Evolutionary conservation across 2,797 vertebrate genomes (phyloP).

Genomic region (Lagodon rhomboides): DNA sequence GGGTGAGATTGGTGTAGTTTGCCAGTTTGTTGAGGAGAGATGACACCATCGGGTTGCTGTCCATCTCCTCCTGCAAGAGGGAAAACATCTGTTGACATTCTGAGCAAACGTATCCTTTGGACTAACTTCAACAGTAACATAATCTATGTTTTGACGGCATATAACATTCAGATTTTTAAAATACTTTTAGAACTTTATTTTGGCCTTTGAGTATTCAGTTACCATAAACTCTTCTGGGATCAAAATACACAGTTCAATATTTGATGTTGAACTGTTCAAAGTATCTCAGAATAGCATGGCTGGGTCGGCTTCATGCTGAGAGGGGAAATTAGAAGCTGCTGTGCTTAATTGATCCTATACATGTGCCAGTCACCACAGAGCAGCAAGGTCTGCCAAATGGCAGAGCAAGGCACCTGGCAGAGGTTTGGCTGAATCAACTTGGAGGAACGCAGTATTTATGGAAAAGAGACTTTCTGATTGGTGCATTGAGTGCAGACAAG

Average conservation of each 20-base stretch:
- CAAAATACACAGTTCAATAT: slow-evolving; percentile 36
- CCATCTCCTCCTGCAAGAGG: slow-evolving; percentile 95
- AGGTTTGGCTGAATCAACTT: slow-evolving; percentile 31
- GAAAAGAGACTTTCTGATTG: slow-evolving; percentile 38
- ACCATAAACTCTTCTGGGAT: slow-evolving; percentile 2
- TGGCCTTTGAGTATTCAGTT: slow-evolving; percentile 5
- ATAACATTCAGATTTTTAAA: neutral
- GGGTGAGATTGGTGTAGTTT: slow-evolving; percentile 97
- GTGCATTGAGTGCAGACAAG: slow-evolving; percentile 14
- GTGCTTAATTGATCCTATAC: slow-evolving; percentile 55
- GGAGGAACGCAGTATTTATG: slow-evolving; percentile 33
- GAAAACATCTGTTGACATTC: neutral
- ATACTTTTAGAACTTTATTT: neutral
- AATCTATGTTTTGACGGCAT: neutral
- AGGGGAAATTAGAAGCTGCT: slow-evolving; percentile 38
- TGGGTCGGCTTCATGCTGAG: slow-evolving; percentile 52
- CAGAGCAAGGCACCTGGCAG: slow-evolving; percentile 38
- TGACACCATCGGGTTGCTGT: slow-evolving; percentile 98
- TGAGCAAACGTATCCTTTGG: neutral
- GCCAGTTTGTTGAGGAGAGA: slow-evolving; percentile 96
- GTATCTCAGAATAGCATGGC: slow-evolving; percentile 46
- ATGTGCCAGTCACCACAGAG: slow-evolving; percentile 51
- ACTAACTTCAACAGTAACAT: neutral
- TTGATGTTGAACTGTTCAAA: slow-evolving; percentile 41
- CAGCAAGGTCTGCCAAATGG: slow-evolving; percentile 54